Evolutionary conservation across 1,140 invertebrate species (phyloP).

Genomic region (Tetragonula clypearis): DNA sequence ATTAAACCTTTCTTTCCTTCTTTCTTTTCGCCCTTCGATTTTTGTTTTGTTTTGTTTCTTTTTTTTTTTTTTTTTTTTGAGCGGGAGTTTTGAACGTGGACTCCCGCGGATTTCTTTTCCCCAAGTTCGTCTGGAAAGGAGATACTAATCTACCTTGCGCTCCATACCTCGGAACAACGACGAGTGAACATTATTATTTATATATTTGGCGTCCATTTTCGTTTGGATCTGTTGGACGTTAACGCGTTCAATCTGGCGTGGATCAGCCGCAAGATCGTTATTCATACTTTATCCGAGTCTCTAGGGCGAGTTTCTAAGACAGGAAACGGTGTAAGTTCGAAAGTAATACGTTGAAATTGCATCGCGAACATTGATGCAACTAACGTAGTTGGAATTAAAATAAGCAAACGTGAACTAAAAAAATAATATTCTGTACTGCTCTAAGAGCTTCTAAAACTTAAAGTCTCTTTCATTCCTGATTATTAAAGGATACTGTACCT

Average conservation of each 20-base stretch:
- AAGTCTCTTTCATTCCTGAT: neutral
- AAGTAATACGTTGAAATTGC: neutral
- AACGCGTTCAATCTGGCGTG: slow-evolving; percentile 27
- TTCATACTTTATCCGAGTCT: neutral
- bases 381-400: neutral
- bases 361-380: neutral
- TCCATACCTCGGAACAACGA: slow-evolving; percentile 2
- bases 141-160: slow-evolving; percentile 26
- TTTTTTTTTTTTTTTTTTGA: neutral
- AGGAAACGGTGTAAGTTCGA: neutral
- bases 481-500: slow-evolving; percentile 2
- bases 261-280: neutral
- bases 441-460: neutral
- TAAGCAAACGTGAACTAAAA: neutral
- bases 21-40: neutral
- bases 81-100: slow-evolving; percentile 12
- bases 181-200: neutral
- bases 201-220: neutral
- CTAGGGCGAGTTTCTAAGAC: neutral
- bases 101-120: neutral
- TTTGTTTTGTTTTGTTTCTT: neutral
- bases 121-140: neutral
- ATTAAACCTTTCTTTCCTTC: neutral
- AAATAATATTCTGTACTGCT: neutral
- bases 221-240: neutral